Evolutionary conservation across 1,140 invertebrate genomes (phyloP), one percentile per base, ranked within the genome.

Genomic region (Aphis craccivora): DNA sequence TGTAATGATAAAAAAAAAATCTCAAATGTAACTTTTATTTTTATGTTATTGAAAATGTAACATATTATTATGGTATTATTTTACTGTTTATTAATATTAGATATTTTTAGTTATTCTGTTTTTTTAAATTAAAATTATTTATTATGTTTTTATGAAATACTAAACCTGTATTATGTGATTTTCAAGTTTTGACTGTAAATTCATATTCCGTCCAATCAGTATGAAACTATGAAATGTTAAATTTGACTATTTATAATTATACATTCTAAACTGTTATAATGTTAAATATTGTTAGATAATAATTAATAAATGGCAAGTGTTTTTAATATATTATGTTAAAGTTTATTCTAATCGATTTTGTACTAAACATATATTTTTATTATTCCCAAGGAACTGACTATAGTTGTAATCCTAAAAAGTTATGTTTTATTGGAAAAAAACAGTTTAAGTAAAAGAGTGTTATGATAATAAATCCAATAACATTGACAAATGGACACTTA

Each of bases 131-230:
- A 1, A 76, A 76, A 67, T 51, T 22, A 37, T 51, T 25, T 23
- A 87, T 22, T 35, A 51, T 89, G 35, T 89, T 40, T 92, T 53
- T 43, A 92, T 93, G 55, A 86, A 86, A 83, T 55, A 86, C 81
- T 86, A 93, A 93, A 93, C 3, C 30, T 83, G 45, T 81, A 81
- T 92, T 35, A 30, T 92, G 91, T 93, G 91, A 93, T 93, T 92
- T 93, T 93, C 48, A 86, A 93, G 40, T 53, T 83, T 3, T 40
- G 91, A 84, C 81, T 93, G 91, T 53, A 93, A 86, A 37, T 86
- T 93, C 30, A 83, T 84, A 93, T 84, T 93, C 91, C 91, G 91
- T 93, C 91, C 91, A 93, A 93, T n/a, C 51, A 93, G 48, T 93
- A 51, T 67, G 55, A 43, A 90, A 90, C 43, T 93, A 51, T 67